Conservation (phyloP, 2,797 vertebrate species). For the Choloepus didactylus region DNA sequence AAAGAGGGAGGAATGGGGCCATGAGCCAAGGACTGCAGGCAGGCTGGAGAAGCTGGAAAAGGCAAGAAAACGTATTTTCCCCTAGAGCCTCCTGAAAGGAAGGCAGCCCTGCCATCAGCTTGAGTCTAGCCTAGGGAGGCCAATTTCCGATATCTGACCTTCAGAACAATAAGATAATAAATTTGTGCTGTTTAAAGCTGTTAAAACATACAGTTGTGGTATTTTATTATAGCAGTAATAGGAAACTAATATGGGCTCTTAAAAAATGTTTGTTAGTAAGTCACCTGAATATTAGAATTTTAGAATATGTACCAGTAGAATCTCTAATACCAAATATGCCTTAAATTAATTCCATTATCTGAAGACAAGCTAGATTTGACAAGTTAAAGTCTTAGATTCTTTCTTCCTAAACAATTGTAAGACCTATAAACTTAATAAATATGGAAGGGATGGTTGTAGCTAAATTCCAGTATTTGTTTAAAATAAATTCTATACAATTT, state of each 20-base stretch:
- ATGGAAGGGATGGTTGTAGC: neutral
- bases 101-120: fast-evolving
- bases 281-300: neutral
- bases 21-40: neutral
- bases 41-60: neutral
- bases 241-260: neutral
- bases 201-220: neutral
- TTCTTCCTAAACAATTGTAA: neutral
- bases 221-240: neutral
- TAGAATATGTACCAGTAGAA: neutral
- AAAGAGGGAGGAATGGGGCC: neutral
- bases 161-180: neutral
- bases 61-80: neutral
- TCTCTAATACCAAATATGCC: neutral
- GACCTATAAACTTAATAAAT: neutral
- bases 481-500: neutral
- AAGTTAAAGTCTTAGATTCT: neutral
- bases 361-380: neutral
- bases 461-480: neutral
- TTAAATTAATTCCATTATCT: neutral
- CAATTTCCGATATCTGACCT: neutral
- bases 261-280: neutral
- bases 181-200: neutral
- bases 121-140: neutral
- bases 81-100: neutral